Evolutionary conservation across 2,888 invertebrate genomes (phyloP).

Genomic region (Prenolepis imparis): DNA sequence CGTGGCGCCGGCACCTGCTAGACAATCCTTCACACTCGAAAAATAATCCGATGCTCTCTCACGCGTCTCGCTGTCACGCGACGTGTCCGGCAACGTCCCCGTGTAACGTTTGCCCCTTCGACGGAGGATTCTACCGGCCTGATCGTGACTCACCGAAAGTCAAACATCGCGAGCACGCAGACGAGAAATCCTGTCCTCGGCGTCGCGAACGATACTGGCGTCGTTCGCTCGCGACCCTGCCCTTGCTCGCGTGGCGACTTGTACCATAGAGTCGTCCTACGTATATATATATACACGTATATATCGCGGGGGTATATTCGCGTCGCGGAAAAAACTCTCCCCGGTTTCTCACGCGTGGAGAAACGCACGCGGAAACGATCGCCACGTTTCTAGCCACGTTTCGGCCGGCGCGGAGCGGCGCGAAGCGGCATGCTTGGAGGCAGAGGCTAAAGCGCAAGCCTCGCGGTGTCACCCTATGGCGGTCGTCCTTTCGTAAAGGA

Average conservation of each 20-base stretch:
- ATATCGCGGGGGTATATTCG: constrained; percentile 69
- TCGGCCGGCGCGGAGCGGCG: constrained; percentile 20
- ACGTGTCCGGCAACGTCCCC: constrained; percentile 57
- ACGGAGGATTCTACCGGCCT: background rate
- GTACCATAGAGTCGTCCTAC: constrained; percentile 61
- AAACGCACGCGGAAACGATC: constrained; percentile 42
- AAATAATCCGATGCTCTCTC: constrained; percentile 7
- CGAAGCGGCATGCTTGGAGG: constrained; percentile 22
- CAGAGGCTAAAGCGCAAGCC: constrained; percentile 41
- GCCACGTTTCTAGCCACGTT: constrained; percentile 31
- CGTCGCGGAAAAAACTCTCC: constrained; percentile 29
- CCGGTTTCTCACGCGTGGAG: constrained; percentile 32
- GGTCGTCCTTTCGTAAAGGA: constrained; percentile 41
- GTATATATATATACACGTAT: constrained; percentile 39
- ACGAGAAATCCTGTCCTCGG: constrained; percentile 74
- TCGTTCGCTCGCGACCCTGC: constrained; percentile 83
- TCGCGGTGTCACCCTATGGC: constrained; percentile 43
- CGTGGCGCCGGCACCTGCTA: constrained; percentile 54
- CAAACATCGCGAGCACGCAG: constrained; percentile 55
- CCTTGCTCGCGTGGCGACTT: constrained; percentile 84
- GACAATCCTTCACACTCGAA: constrained; percentile 49
- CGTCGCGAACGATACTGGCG: constrained; percentile 83
- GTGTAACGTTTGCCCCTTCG: constrained; percentile 21
- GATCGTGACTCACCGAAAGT: constrained; percentile 24
- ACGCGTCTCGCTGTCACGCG: constrained; percentile 62